phyloP scores from a whole-genome alignment of 2,113 vertebrate species.

The Gymnorhina tibicen region DNA sequence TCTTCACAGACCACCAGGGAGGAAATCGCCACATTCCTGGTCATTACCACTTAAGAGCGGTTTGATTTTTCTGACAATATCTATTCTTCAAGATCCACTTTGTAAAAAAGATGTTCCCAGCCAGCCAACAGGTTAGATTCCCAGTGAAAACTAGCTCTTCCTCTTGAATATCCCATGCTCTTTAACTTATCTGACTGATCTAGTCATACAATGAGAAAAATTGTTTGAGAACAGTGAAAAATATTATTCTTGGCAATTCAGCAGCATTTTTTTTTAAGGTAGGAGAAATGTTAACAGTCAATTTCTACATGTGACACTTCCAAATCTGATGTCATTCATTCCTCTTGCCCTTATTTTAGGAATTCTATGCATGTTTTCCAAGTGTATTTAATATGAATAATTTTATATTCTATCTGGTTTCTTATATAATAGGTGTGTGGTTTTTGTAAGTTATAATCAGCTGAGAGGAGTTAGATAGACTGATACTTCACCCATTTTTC shows the following conservation, averaged over 20 bases:
- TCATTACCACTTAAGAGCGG: not conserved
- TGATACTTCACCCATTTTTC: not conserved
- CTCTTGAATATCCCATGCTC: not conserved
- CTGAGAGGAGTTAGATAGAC: not conserved
- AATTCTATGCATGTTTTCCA: not conserved
- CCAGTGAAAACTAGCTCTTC: not conserved
- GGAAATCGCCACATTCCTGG: not conserved
- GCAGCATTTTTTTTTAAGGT: not conserved
- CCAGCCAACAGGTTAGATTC: not conserved
- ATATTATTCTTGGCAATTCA: not conserved
- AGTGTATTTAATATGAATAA: not conserved
- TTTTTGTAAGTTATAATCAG: not conserved
- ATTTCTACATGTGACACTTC: not conserved
- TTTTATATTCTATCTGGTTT: not conserved
- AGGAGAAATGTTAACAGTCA: not conserved
- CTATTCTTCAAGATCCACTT: not conserved
- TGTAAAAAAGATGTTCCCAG: not conserved
- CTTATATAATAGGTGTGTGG: not conserved
- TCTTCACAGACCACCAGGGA: not conserved
- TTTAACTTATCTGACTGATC: not conserved
- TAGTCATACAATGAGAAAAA: not conserved
- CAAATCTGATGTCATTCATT: not conserved
- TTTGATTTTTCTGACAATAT: conserved; percentile 37
- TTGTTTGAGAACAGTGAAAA: not conserved
- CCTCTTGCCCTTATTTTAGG: not conserved